Conservation (phyloP, 2,113 vertebrate species). For the Scomber japonicus region DNA sequence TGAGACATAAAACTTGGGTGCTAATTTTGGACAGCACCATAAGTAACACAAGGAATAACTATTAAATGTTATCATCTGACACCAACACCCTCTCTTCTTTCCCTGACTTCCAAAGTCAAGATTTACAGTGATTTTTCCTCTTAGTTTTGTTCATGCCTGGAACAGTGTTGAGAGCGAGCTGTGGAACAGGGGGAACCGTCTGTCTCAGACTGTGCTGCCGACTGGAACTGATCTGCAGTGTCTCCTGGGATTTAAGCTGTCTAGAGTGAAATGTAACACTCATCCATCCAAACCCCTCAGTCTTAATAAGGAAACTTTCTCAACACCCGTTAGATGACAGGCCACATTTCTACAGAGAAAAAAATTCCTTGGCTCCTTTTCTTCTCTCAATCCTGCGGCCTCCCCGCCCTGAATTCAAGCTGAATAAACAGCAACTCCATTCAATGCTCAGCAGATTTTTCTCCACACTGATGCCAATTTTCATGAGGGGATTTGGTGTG, state of each 20-base stretch:
- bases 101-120: not conserved
- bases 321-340: conserved; percentile 59
- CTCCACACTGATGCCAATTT: conserved; percentile 47
- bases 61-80: conserved; percentile 49
- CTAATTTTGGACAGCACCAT: conserved; percentile 82
- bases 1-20: conserved; percentile 67
- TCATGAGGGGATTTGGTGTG: conserved; percentile 35
- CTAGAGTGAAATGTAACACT: conserved; percentile 72
- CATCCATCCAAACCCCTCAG: conserved; percentile 62
- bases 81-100: conserved; percentile 1
- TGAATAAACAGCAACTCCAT: conserved; percentile 77
- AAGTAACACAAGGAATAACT: conserved; percentile 59
- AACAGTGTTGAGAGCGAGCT: conserved; percentile 13
- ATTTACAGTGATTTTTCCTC: conserved; percentile 28
- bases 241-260: conserved; percentile 68
- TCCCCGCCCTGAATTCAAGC: conserved; percentile 75
- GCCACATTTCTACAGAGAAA: conserved; percentile 59
- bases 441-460: conserved; percentile 58
- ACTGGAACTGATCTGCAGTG: conserved; percentile 63
- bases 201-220: conserved; percentile 49
- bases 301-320: conserved; percentile 79
- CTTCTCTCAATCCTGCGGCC: conserved; percentile 62
- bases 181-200: conserved; percentile 31
- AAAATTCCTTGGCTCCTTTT: conserved; percentile 51
- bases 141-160: conserved; percentile 4